Evolutionary conservation across 1,140 invertebrate species (phyloP).

Genomic region (Gonatopus flavifemur): DNA sequence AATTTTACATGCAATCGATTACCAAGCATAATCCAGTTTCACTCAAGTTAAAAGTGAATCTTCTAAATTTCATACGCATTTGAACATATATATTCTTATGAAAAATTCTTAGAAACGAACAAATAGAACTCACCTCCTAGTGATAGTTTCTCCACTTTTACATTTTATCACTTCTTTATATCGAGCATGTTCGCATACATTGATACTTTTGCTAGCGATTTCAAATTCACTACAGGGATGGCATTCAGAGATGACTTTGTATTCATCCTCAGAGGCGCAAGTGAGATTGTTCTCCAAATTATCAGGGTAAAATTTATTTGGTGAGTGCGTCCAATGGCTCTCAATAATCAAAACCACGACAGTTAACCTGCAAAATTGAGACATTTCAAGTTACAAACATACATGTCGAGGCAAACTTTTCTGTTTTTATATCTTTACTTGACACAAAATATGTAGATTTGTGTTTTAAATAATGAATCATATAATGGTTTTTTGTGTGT

Average conservation of each 20-base stretch:
- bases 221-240: conserved; percentile 79
- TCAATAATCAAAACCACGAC: conserved; percentile 77
- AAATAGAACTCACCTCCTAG: conserved; percentile 60
- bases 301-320: conserved; percentile 60
- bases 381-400: not conserved
- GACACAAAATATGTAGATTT: not conserved
- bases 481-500: not conserved
- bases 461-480: not conserved
- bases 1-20: too few species aligned
- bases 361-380: conserved; percentile 65
- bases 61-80: too few species aligned
- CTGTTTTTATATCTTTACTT: not conserved
- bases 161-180: conserved; percentile 73
- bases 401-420: not conserved
- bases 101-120: too few species aligned
- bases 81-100: too few species aligned
- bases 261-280: conserved; percentile 71
- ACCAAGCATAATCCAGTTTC: too few species aligned
- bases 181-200: conserved; percentile 70
- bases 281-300: conserved; percentile 73
- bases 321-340: conserved; percentile 68
- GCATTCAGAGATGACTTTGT: conserved; percentile 71
- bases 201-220: conserved; percentile 70
- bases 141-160: conserved; percentile 69
- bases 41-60: too few species aligned